A percentile compares a stretch with the other conserved stretches of the same genome.
These are phyloP conservation scores for Macaca nemestrina DNA, from an alignment of 2,113 vertebrate genomes.

Conservation along the genomic window DNA sequence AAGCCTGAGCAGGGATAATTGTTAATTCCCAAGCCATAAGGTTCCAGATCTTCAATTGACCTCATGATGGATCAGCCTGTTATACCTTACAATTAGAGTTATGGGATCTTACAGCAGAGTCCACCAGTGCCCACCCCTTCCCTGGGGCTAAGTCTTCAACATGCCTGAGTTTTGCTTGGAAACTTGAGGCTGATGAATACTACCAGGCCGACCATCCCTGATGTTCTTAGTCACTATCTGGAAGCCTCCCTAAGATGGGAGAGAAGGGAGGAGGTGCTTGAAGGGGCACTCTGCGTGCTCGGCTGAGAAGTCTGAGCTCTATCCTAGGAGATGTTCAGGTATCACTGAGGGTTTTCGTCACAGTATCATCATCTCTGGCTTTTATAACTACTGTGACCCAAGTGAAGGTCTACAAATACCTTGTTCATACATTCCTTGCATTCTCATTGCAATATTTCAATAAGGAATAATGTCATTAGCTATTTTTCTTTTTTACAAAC, in stretches of 20 bases:
- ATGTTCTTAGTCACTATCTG: neutral
- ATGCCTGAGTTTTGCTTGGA: neutral
- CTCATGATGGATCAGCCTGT: neutral
- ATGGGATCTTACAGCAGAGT: neutral
- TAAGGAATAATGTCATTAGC: neutral
- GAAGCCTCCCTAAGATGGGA: neutral
- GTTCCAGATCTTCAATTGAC: neutral
- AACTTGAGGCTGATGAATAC: neutral
- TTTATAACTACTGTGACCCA: neutral
- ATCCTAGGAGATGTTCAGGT: neutral
- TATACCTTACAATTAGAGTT: neutral
- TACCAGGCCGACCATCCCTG: neutral
- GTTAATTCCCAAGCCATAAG: neutral
- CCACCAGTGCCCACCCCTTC: too few relatives aligned
- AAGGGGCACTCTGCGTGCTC: fast-evolving
- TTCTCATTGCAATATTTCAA: neutral
- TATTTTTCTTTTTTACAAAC: neutral
- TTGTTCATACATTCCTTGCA: neutral
- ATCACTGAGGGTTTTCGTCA: neutral
- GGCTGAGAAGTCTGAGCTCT: neutral
- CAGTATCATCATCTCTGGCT: neutral
- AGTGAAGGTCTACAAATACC: neutral
- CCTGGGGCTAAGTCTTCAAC: neutral
- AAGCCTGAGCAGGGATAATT: neutral
- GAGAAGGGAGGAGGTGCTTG: neutral